These are phyloP conservation scores for Antedon mediterranea DNA, from an alignment of 53 echinoderm and acorn worm genomes.

Conservation along the genomic window DNA sequence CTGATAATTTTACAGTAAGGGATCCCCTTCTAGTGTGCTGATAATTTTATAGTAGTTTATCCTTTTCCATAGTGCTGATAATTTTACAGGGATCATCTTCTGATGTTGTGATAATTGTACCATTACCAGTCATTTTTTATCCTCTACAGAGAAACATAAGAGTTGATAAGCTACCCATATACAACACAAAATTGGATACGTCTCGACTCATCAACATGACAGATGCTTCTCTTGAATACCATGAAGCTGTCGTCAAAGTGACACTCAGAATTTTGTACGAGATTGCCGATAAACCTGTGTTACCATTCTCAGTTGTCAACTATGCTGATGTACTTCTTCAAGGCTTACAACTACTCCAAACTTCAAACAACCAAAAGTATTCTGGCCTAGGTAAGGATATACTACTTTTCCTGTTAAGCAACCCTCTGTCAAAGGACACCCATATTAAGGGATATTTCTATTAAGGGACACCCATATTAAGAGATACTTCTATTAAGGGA, in stretches of 20 bases:
- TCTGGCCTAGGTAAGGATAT: too few species aligned
- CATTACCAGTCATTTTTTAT: not conserved
- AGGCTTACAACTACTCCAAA: not conserved
- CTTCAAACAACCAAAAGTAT: not conserved
- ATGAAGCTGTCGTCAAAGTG: constrained; percentile 57
- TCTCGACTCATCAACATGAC: constrained; percentile 26
- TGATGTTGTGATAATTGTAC: too few species aligned
- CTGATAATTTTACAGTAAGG: too few species aligned
- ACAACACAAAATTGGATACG: constrained; percentile 43
- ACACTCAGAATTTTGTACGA: constrained; percentile 31
- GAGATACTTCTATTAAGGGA: too few species aligned
- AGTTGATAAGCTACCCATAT: constrained; percentile 49
- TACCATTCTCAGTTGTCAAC: constrained; percentile 43
- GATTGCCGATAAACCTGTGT: constrained; percentile 36
- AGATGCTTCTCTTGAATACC: constrained; percentile 35
- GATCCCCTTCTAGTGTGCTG: too few species aligned
- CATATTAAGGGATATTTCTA: too few species aligned
- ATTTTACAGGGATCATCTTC: too few species aligned
- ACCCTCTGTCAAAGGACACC: too few species aligned
- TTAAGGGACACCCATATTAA: too few species aligned
- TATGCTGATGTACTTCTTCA: constrained; percentile 40
- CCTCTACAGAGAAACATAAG: constrained; percentile 6
- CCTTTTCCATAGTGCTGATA: too few species aligned
- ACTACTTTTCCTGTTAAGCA: too few species aligned
- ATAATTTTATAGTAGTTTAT: too few species aligned